These are phyloP conservation scores for Sebastes fasciatus DNA, from an alignment of 2,113 vertebrate species.

Conservation along the genomic window DNA sequence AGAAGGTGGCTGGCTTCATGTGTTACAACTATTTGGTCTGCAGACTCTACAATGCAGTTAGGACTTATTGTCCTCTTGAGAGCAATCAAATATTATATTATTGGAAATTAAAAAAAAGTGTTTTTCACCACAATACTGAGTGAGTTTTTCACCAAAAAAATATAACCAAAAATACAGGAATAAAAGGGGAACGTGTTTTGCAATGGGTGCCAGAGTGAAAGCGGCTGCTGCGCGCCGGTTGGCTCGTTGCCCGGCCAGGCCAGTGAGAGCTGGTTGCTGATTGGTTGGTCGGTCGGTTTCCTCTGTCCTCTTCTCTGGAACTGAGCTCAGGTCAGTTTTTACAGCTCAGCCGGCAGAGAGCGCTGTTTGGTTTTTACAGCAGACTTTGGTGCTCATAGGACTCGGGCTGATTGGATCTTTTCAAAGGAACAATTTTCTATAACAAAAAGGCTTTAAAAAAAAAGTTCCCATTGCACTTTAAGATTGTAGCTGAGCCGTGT, in stretches of 20 bases:
- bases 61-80: not conserved
- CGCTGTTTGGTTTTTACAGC: not conserved
- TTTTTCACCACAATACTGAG: not conserved
- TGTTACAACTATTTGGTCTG: not conserved
- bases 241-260: constrained; percentile 32
- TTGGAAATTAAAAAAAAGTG: not conserved
- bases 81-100: not conserved
- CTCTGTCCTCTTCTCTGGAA: constrained; percentile 68
- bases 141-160: not conserved
- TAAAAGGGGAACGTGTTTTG: not conserved
- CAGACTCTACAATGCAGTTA: not conserved
- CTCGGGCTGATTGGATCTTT: constrained; percentile 8
- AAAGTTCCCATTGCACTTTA: not conserved
- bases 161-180: not conserved
- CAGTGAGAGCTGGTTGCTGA: constrained; percentile 63
- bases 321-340: constrained; percentile 78
- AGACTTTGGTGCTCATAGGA: constrained; percentile 10
- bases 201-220: constrained; percentile 71
- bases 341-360: constrained; percentile 62
- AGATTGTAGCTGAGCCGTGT: not conserved
- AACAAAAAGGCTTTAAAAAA: constrained; percentile 1
- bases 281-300: constrained; percentile 57
- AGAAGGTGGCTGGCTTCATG: not conserved
- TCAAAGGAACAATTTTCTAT: not conserved
- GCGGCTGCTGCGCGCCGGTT: constrained; percentile 33